Conservation (phyloP, 2,888 invertebrate genomes). For the Abrostola triplasia region DNA sequence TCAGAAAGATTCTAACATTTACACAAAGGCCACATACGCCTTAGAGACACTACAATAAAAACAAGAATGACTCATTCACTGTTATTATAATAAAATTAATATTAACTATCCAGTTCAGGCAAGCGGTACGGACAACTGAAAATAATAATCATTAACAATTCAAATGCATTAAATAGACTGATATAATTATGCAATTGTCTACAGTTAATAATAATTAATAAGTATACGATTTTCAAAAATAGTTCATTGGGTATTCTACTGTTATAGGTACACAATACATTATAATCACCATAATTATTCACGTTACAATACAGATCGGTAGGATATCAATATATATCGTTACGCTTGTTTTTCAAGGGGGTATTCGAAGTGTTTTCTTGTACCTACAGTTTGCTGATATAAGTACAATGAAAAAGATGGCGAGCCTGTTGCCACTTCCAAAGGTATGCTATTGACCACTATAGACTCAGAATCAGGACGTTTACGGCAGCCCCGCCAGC, state of each 20-base stretch:
- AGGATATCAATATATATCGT: conserved; percentile 7
- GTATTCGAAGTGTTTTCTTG: conserved; percentile 6
- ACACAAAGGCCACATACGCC: conserved; percentile 52
- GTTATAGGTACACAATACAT: conserved; percentile 54
- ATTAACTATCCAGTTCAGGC: conserved; percentile 71
- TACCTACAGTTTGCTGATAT: conserved; percentile 25
- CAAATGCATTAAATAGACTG: conserved; percentile 44
- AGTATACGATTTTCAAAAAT: conserved; percentile 51
- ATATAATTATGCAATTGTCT: conserved; percentile 37
- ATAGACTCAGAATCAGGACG: no score
- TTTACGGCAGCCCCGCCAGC: no score
- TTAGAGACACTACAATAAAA: conserved; percentile 57
- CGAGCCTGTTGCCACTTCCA: not conserved
- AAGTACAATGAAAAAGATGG: not conserved
- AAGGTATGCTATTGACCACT: not conserved
- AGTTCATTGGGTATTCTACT: conserved; percentile 50
- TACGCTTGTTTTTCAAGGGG: conserved; percentile 13
- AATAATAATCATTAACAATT: conserved; percentile 47
- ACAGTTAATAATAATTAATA: conserved; percentile 33
- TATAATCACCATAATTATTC: conserved; percentile 35
- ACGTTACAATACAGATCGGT: conserved; percentile 14
- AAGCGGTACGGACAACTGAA: conserved; percentile 67
- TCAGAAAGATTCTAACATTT: conserved; percentile 61
- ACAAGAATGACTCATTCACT: conserved; percentile 68
- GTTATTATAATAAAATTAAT: conserved; percentile 61